Base-by-base conservation (phyloP, 2,888 invertebrate species). In the Crepidodera aurea region DNA sequence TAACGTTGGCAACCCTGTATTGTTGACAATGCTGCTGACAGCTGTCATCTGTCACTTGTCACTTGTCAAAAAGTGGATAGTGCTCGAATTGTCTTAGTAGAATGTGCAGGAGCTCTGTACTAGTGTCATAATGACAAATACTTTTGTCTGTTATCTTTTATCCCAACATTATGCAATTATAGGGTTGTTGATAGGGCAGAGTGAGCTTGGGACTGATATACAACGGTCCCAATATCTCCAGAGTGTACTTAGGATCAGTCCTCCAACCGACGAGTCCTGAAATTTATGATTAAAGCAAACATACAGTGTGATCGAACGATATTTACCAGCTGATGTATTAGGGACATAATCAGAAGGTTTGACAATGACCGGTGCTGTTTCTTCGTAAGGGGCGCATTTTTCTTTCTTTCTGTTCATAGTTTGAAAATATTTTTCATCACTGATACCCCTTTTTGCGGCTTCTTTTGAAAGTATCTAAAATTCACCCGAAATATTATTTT, bases 241-340 rank as follows among this genome's bases (percentile, higher is more conserved):
- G 72, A 57, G 77, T 76, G 67, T 78, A 77, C 48, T 81, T 77
- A 3, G 62, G 40, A 19, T 71, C 69, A 44, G 81, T 81, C 64
- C 84, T 76, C 82, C 83, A 83, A 6, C 84, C 84, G 50, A 84
- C 72, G 53, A 79, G 70, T 51, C 80, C 83, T 79, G 78, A 62
- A 50, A 69, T 57, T 51, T 27, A 40, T 66, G 60, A 51, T 18
- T 25, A 27, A n/a, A 7, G 7, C 7, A 27, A 27, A 6, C 27
- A 27, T 4, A 27, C 27, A 7, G 27, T 27, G 7, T 27, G 7
- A 27, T 4, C 27, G 4, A 27, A 6, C 27, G 5, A 27, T 7
- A 27, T 27, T 27, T 62, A 71, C 71, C 69, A 22, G 66, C 44
- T 15, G 65, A 62, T 13, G 66, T 67, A 39, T 34, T 55, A 7